Evolutionary conservation across 2,797 vertebrate species (phyloP).

Genomic region (Neosalanx taihuensis): DNA sequence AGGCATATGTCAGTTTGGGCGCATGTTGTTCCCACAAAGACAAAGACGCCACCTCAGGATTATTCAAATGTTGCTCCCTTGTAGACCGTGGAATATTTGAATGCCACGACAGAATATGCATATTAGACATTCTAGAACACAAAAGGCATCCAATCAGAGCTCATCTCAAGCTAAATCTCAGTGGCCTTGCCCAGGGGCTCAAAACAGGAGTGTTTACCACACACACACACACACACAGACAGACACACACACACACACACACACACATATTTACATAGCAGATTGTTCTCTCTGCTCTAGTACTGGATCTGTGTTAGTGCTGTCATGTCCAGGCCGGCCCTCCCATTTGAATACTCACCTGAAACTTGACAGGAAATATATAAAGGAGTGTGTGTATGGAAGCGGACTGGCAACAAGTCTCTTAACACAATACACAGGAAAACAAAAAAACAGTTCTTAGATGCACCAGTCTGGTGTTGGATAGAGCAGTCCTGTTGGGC

Average conservation of each 20-base stretch:
- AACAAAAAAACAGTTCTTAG: no score
- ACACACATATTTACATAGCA: background rate
- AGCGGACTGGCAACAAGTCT: no score
- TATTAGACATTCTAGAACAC: background rate
- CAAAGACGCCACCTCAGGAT: background rate
- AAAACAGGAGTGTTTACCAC: background rate
- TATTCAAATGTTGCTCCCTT: conserved; percentile 27
- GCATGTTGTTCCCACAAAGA: background rate
- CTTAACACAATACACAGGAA: no score
- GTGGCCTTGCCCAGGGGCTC: background rate
- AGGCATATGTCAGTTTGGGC: background rate
- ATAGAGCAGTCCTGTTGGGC: background rate
- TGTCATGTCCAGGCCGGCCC: no score
- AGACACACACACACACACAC: conserved; percentile 1
- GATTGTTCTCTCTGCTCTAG: no score
- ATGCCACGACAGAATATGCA: conserved; percentile 23
- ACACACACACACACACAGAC: background rate
- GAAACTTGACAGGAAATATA: no score
- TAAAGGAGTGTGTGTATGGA: no score
- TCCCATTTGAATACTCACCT: background rate
- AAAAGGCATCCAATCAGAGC: background rate
- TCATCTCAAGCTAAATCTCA: background rate
- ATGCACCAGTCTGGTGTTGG: background rate
- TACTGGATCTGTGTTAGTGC: no score
- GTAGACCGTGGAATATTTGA: conserved; percentile 29